Base-by-base conservation (phyloP, 2,113 vertebrate genomes). In the Orthonyx spaldingii region DNA sequence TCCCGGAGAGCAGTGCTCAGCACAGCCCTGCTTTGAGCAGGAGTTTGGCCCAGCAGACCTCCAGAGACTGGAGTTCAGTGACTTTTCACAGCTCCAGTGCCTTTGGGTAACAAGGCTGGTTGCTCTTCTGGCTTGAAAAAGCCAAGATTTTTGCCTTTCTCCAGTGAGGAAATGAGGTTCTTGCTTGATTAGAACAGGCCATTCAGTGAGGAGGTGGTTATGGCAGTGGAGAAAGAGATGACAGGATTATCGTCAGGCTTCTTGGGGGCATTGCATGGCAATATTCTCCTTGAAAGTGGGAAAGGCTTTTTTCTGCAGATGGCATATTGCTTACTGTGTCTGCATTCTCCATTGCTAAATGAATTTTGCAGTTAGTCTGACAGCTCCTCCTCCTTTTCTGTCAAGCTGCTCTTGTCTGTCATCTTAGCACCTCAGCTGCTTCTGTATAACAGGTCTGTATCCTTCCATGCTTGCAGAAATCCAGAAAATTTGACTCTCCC, bases 391-490 rank as follows among this genome's bases (percentile, higher is more conserved):
- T 96, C 55, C 66, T 90, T 91, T 93, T 93, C 79, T 90, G 88
- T 88, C 71, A 94, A 84, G 85, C 82, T 92, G 92, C 92, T 93
- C 64, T 52, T 90, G 89, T 92, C 87, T 96, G 71, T 96, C 93
- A 88, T 95, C 79, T 92, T 96, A 86, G 85, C 93, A 90, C 90
- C 92, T 95, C 92, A 93, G 92, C 93, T 96, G 92, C 87, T 96
- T 94, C 93, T 95, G 75, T 91, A 28, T 95, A 97, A 92, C 95
- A 95, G 93, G 93, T 96, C 85, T 95, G 66, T 65, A 93, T 88
- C 68, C 55, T 93, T 94, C 55, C 82, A 22, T 77, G 84, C 78
- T 75, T 89, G 41, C 69, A 92, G 68, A 87, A 96, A 94, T 87
- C 56, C 64, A 35, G 75, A 89, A 84, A 87, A 89, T 80, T 68